phyloP scores from a whole-genome alignment of 2,113 vertebrate species.

The Struthidea cinerea region DNA sequence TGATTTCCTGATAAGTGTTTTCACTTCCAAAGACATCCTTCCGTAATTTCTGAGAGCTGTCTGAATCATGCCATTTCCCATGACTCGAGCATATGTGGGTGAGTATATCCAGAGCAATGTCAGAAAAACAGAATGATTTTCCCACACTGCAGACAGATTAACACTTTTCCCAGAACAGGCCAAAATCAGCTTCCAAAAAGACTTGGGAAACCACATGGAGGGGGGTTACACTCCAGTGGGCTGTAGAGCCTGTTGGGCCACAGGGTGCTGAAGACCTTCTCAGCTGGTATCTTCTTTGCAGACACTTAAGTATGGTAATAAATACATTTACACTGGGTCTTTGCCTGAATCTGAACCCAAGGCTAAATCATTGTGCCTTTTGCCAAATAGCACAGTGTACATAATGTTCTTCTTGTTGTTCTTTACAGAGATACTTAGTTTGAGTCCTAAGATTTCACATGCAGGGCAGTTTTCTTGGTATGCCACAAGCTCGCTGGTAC shows the following conservation, averaged over 20 bases:
- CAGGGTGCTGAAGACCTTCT: background rate
- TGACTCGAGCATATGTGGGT: background rate
- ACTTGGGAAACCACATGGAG: background rate
- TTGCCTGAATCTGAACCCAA: background rate
- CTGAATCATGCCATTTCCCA: background rate
- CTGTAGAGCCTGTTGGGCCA: background rate
- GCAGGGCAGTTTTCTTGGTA: fast-evolving
- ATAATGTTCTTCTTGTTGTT: background rate
- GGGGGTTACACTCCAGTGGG: background rate
- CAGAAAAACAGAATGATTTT: background rate
- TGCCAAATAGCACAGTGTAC: background rate
- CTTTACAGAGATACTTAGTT: background rate
- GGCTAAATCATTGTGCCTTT: background rate
- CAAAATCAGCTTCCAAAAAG: background rate
- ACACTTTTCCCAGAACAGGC: background rate
- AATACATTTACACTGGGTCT: background rate
- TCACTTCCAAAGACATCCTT: background rate
- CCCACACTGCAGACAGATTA: background rate
- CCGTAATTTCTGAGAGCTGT: background rate
- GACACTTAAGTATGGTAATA: background rate
- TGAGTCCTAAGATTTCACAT: background rate
- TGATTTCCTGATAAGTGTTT: background rate
- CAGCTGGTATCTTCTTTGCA: background rate
- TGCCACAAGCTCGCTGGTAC: background rate
- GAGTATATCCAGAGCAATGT: background rate